Conservation (phyloP, 2,888 invertebrate species). For the Apodemia zela region DNA sequence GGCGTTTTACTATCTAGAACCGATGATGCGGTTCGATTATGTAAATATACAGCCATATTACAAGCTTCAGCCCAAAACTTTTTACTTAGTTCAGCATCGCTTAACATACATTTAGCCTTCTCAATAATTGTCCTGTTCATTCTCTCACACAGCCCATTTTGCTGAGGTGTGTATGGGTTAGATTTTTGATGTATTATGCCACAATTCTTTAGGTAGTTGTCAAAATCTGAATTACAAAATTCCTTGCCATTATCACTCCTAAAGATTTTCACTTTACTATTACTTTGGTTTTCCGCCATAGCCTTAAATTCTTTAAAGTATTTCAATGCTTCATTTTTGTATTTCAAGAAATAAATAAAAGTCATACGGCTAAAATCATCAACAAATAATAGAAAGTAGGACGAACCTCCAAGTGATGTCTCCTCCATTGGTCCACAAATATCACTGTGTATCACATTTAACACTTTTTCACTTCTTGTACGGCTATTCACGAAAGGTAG, state of each 20-base stretch:
- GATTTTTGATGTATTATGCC: no score
- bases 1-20: conserved; percentile 16
- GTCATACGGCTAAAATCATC: no score
- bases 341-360: no score
- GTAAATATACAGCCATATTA: conserved; percentile 10
- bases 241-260: background rate
- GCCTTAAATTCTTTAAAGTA: no score
- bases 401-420: no score
- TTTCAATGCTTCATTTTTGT: no score
- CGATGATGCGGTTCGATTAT: conserved; percentile 11
- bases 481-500: conserved; percentile 35
- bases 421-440: conserved; percentile 30
- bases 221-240: conserved; percentile 1
- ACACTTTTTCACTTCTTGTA: conserved; percentile 33
- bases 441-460: conserved; percentile 28
- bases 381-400: no score
- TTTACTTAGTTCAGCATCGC: background rate
- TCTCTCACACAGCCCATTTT: background rate
- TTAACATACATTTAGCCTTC: background rate
- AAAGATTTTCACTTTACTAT: no score
- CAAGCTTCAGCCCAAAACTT: conserved; percentile 1
- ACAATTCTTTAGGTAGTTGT: background rate
- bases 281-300: no score
- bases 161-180: no score
- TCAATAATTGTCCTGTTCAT: conserved; percentile 7